Evolutionary conservation across 1,140 invertebrate species (phyloP), one percentile per base, ranked within the genome.

Genomic region (Drosophila arizonae): DNA sequence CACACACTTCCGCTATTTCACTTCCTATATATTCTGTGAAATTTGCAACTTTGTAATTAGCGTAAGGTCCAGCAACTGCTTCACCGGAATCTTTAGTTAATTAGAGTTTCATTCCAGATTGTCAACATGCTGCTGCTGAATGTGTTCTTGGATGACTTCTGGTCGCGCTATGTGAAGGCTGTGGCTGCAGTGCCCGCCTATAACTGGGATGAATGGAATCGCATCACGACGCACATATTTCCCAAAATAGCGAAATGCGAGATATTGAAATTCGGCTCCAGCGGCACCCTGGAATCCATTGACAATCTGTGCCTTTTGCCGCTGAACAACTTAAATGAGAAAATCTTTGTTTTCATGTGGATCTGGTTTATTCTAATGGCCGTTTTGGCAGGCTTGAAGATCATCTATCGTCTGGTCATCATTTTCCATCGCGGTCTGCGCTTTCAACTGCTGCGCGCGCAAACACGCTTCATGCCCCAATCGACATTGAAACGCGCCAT

Each of bases 161-260:
- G 96, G 92, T 91, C 93, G 0, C 93, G 93, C 30, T 96, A 96
- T 78, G 95, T 95, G 15, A 92, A 94, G n/a, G 93, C 93, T 1
- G 93, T 96, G 0, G 89, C 92, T 0, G 90, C 92, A 5, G 93
- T 93, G 71, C 76, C 81, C 45, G 60, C 91, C 60, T 82, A 92
- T 77, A 64, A 93, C 69, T 71, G 81, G 88, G 11, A 76, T 63
- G 10, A 74, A 68, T 90, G 76, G 92, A 70, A 92, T 91, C 77
- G 93, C 94, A 4, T 95, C 93, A 94, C 93, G 93, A 72, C 89
- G 78, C 69, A 92, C 94, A 68, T 92, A 4, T 98, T 96, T 81
- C 96, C 95, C 1, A 95, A 96, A 84, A 92, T 96, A n/a, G 95
- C 96, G n/a, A 97, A 96, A 92, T 97, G 96, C 84, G 94, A 93